Percentiles rank a stretch among this genome's conserved stretches.
Conservation (phyloP, 2,797 vertebrate genomes). For the Eulemur albifrons region DNA sequence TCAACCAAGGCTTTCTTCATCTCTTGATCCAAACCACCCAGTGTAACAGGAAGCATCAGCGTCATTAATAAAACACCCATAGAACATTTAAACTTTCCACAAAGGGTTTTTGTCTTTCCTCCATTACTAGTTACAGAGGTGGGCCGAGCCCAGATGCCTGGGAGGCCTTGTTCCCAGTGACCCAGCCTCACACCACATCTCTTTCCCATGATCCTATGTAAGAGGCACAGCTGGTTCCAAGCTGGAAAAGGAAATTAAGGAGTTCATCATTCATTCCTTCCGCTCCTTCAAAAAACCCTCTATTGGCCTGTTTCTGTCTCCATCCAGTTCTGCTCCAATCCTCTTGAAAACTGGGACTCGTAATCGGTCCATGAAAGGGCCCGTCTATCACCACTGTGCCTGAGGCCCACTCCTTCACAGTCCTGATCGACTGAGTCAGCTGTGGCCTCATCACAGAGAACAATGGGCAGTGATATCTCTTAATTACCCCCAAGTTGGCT, state of each 20-base stretch:
- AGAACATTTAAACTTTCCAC: not conserved
- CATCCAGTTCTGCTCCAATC: not conserved
- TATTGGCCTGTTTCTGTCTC: not conserved
- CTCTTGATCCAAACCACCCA: not conserved
- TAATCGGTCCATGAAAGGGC: not conserved
- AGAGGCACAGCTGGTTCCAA: not conserved
- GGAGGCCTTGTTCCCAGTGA: not conserved
- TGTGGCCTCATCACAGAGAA: not conserved
- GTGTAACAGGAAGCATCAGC: not conserved
- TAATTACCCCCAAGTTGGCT: constrained; percentile 4
- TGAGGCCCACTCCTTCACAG: not conserved
- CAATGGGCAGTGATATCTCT: constrained; percentile 40
- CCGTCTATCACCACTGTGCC: not conserved
- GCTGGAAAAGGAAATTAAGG: not conserved
- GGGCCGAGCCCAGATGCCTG: not conserved
- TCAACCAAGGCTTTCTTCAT: not conserved
- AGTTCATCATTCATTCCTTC: not conserved
- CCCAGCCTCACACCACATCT: not conserved
- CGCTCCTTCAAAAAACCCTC: not conserved
- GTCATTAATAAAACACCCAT: not conserved
- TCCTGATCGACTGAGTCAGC: not conserved
- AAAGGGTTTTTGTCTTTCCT: not conserved
- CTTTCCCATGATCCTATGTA: not conserved
- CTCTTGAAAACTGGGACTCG: not conserved
- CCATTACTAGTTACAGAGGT: not conserved